Conservation (phyloP, 2,888 invertebrate genomes). For the Synanthedon formicaeformis region DNA sequence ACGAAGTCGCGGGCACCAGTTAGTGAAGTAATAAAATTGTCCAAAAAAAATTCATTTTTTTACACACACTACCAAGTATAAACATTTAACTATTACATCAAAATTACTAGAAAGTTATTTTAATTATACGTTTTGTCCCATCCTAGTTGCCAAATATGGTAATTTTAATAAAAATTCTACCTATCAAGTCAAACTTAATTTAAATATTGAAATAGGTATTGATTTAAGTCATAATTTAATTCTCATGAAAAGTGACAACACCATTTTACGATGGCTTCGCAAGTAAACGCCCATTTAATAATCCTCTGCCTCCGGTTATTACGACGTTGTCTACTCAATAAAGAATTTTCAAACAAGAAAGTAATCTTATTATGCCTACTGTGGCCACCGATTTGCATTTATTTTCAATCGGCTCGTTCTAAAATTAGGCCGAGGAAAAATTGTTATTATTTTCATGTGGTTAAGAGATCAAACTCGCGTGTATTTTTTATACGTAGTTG, state of each 20-base stretch:
- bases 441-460: constrained; percentile 2
- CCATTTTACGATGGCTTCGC: constrained; percentile 42
- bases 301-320: constrained; percentile 30
- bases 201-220: too few species aligned
- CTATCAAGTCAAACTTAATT: constrained; percentile 18
- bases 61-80: too few species aligned
- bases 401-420: constrained; percentile 17
- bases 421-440: constrained; percentile 2
- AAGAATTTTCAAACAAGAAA: constrained; percentile 31
- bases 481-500: constrained; percentile 11
- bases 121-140: too few species aligned
- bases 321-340: constrained; percentile 20
- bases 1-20: too few species aligned
- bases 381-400: constrained; percentile 27
- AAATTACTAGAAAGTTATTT: too few species aligned
- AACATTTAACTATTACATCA: too few species aligned
- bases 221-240: constrained; percentile 20
- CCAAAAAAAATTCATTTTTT: too few species aligned
- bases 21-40: too few species aligned
- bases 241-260: constrained; percentile 27
- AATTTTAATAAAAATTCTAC: constrained; percentile 9
- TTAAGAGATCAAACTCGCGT: constrained; percentile 7
- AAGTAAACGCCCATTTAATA: constrained; percentile 36
- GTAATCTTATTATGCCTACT: constrained; percentile 30
- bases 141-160: too few species aligned